phyloP scores from a whole-genome alignment of 2,797 vertebrate genomes.

The Leptatherina wallacei region DNA sequence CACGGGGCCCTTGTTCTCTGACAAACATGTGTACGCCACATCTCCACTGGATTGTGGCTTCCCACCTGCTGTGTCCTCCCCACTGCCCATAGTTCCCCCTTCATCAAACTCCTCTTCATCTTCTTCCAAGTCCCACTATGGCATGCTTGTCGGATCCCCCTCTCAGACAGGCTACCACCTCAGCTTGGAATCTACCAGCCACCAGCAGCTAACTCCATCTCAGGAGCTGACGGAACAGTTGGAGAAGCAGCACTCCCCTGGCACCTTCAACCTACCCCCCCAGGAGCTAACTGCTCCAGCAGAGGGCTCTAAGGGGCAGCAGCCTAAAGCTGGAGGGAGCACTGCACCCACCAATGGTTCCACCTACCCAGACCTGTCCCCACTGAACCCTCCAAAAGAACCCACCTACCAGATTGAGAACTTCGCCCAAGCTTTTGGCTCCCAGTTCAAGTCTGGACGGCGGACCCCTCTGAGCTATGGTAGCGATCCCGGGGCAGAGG shows the following conservation, averaged over 20 bases:
- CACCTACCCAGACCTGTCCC: conserved; percentile 91
- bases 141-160: conserved; percentile 92
- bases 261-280: conserved; percentile 88
- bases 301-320: conserved; percentile 90
- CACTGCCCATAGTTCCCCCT: conserved; percentile 88
- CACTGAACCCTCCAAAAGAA: conserved; percentile 93
- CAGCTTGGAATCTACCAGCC: conserved; percentile 89
- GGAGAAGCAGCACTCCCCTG: conserved; percentile 93
- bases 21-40: conserved; percentile 94
- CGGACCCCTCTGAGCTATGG: conserved; percentile 95
- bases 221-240: conserved; percentile 99
- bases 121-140: conserved; percentile 94
- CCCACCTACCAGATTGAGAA: conserved; percentile 99
- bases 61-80: conserved; percentile 92
- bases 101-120: conserved; percentile 88
- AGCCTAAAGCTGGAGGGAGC: conserved; percentile 84
- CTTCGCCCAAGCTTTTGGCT: conserved; percentile 99
- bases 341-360: conserved; percentile 74
- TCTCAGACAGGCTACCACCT: conserved; percentile 94
- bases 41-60: conserved; percentile 96
- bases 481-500: conserved; percentile 91
- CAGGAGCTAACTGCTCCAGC: conserved; percentile 86
- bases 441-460: conserved; percentile 98
- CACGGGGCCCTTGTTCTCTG: conserved; percentile 91
- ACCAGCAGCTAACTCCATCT: conserved; percentile 98